Evolutionary conservation across 2,888 invertebrate genomes (phyloP).

Genomic region (Aricia artaxerxes): DNA sequence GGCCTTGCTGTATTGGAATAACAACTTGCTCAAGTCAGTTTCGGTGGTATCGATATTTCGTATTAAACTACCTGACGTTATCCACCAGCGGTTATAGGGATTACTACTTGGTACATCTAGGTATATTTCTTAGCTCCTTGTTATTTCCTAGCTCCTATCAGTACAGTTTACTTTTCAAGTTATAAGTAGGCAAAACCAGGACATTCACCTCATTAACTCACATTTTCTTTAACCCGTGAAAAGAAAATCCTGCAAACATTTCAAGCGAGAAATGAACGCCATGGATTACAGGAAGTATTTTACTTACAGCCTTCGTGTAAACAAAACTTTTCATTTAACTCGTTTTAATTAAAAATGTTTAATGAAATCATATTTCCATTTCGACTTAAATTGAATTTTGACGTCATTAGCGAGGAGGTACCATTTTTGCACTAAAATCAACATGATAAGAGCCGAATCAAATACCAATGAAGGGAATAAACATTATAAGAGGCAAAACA

Average conservation of each 20-base stretch:
- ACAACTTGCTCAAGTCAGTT: too few relatives aligned
- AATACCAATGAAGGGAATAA: background rate
- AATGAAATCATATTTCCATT: background rate
- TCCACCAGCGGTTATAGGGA: too few relatives aligned
- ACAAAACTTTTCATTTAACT: background rate
- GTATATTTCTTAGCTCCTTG: too few relatives aligned
- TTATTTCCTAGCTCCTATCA: too few relatives aligned
- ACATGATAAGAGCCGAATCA: background rate
- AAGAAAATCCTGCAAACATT: background rate
- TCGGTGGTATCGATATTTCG: too few relatives aligned
- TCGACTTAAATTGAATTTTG: background rate
- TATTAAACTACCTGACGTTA: too few relatives aligned
- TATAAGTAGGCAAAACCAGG: background rate
- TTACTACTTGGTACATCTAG: too few relatives aligned
- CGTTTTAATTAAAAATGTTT: conserved; percentile 2
- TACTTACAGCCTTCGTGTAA: conserved; percentile 14
- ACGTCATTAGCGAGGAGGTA: background rate
- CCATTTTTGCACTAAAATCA: background rate
- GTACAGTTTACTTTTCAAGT: too few relatives aligned
- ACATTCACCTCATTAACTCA: background rate
- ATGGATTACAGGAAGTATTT: conserved; percentile 13
- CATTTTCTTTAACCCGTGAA: conserved; percentile 8
- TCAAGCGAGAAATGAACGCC: background rate
- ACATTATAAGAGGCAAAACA: background rate
- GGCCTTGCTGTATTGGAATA: too few relatives aligned